Conservation (phyloP, 2,888 invertebrate genomes). For the Tillus elongatus region DNA sequence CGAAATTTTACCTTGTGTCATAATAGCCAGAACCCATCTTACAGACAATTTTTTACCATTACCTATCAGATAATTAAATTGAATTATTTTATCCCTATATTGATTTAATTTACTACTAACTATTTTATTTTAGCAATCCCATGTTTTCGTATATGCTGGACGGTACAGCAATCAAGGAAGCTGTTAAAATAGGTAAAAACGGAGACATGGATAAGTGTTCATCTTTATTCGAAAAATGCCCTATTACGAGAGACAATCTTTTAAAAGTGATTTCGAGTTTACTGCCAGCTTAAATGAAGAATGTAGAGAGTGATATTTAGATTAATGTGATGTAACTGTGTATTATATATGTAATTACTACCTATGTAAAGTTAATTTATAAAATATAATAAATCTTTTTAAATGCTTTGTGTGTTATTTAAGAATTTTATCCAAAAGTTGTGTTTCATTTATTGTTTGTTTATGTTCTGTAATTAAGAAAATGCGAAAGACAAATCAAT, state of each 20-base stretch:
- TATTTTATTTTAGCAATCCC: constrained; percentile 50
- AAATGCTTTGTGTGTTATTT: background rate
- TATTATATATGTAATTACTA: background rate
- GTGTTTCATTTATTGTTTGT: no score
- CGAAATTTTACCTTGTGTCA: no score
- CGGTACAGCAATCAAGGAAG: constrained; percentile 63
- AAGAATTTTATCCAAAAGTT: no score
- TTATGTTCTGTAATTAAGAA: no score
- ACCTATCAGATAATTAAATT: no score
- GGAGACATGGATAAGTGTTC: constrained; percentile 52
- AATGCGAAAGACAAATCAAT: no score
- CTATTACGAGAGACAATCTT: constrained; percentile 57
- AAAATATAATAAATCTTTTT: background rate
- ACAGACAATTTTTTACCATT: no score
- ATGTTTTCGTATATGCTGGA: constrained; percentile 60
- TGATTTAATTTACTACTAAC: background rate
- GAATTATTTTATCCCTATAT: no score
- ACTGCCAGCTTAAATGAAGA: constrained; percentile 42
- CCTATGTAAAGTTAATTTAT: no score
- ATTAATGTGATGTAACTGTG: background rate
- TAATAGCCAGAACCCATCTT: no score
- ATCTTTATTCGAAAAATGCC: constrained; percentile 54
- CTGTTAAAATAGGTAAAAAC: constrained; percentile 52
- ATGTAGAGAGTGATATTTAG: background rate
- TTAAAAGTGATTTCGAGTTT: constrained; percentile 59